Conservation (phyloP, 2,888 invertebrate species). For the Rugalucina vietnamica region DNA sequence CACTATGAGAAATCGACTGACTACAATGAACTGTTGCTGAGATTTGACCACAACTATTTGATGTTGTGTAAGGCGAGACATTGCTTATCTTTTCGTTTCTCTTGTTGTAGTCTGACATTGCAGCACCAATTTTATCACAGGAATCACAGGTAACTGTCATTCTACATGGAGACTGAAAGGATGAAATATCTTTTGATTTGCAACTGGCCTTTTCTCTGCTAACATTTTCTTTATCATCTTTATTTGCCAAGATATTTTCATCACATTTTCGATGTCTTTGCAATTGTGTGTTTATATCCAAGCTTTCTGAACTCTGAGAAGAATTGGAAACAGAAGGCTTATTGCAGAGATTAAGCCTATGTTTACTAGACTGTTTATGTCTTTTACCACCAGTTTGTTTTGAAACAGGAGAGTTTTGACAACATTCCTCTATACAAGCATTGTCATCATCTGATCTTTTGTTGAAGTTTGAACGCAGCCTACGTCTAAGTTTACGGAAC, state of each 20-base stretch:
- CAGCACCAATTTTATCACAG: constrained; percentile 40
- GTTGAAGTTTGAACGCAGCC: constrained; percentile 71
- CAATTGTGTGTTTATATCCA: constrained; percentile 71
- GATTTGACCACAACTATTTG: constrained; percentile 45
- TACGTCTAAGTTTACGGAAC: constrained; percentile 71
- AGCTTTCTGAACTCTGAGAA: constrained; percentile 76
- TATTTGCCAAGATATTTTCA: constrained; percentile 72
- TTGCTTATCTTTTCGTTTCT: constrained; percentile 60
- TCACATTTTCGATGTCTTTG: constrained; percentile 56
- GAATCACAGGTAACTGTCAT: constrained; percentile 40
- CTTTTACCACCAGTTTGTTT: constrained; percentile 67
- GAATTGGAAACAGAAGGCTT: constrained; percentile 72
- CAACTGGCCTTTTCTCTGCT: constrained; percentile 75
- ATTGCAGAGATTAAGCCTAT: constrained; percentile 68
- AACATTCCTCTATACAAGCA: constrained; percentile 64
- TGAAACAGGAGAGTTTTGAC: constrained; percentile 14
- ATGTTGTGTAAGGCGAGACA: constrained; percentile 35
- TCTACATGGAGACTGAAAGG: constrained; percentile 65
- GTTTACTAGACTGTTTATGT: constrained; percentile 70
- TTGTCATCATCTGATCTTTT: constrained; percentile 68
- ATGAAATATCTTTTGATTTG: constrained; percentile 76
- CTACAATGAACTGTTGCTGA: constrained; percentile 54
- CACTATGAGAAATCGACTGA: constrained; percentile 38
- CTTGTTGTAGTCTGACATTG: constrained; percentile 32
- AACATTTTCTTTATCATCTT: constrained; percentile 69